Base-by-base conservation (phyloP, 2,797 vertebrate species). In the Podargus strigoides region DNA sequence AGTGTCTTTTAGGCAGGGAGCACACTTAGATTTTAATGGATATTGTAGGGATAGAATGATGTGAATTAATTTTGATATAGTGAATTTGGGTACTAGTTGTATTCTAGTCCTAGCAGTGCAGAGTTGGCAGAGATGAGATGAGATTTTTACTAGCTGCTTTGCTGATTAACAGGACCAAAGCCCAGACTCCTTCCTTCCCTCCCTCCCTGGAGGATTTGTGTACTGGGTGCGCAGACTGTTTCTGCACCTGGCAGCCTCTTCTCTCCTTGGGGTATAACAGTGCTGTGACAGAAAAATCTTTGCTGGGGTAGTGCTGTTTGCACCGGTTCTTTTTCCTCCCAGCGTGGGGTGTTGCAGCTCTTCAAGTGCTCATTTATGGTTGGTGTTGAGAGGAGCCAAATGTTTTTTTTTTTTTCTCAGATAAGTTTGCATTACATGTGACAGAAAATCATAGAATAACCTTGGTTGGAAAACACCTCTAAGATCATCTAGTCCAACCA, bases 41-140 rank as follows among this genome's bases (percentile, higher is more conserved):
- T 47, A 27, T 30, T 55, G 12, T 37, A 69, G 53, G 15, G 32
- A 16, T 62, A 55, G 56, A 90, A 63, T 36, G 36, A 30, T 6
- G 62, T 12, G 12, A 60, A n/a, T 3, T 53, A n/a, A 23, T 50
- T 76, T 50, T 66, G 11, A 16, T 0, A 0, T 3, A 32, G 10
- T 22, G 6, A 6, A 8, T 67, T 72, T 26, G 12, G 36, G 39
- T 82, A 9, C 19, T 66, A 18, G 16, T 42, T 58, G 5, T 47
- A 20, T 88, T 81, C 20, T 58, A 58, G 42, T 79, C 39, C 13
- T 66, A 66, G 39, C 20, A 34, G 9, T 6, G 21, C 0, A 6
- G 26, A 37, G 12, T 24, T 93, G 49, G 37, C 67, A 83, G 42
- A 69, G 18, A 26, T 23, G 36, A 85, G 30, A 23, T 32, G n/a